Percentiles rank a stretch among this genome's conserved stretches.
These are phyloP conservation scores for Mesocricetus auratus DNA, from an alignment of 2,113 vertebrate genomes.

Conservation along the genomic window DNA sequence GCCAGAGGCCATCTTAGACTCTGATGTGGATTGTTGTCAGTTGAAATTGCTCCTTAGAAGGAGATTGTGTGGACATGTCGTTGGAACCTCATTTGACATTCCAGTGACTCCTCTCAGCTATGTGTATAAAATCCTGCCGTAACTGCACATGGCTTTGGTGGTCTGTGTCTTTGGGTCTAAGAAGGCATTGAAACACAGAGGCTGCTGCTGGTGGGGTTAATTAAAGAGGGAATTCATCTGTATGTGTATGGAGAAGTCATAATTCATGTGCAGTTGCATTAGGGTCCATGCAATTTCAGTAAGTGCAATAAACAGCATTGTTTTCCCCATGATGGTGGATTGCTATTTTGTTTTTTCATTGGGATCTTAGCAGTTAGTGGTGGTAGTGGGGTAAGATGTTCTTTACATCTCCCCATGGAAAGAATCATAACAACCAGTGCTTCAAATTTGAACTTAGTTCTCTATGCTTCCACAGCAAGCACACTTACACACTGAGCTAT, in stretches of 20 bases:
- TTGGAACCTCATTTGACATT: too few relatives aligned
- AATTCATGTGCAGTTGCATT: too few relatives aligned
- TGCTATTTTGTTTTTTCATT: neutral
- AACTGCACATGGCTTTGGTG: neutral
- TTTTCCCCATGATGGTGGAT: neutral
- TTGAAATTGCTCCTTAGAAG: neutral
- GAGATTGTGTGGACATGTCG: too few relatives aligned
- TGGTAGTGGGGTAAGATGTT: neutral
- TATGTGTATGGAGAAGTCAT: neutral
- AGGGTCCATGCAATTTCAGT: too few relatives aligned
- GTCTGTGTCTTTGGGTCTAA: neutral
- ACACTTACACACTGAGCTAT: neutral
- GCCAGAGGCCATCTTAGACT: neutral
- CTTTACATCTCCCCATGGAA: neutral
- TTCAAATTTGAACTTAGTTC: neutral
- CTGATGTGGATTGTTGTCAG: too few relatives aligned
- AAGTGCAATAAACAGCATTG: neutral
- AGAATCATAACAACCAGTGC: neutral
- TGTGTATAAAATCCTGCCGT: neutral
- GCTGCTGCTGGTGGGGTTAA: neutral
- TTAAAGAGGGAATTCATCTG: neutral
- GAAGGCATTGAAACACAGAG: too few relatives aligned
- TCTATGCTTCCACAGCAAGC: neutral
- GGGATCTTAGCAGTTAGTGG: neutral
- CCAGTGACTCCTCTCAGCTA: neutral